Base-by-base conservation (phyloP, 2,888 invertebrate genomes). In the Platycheirus albimanus region DNA sequence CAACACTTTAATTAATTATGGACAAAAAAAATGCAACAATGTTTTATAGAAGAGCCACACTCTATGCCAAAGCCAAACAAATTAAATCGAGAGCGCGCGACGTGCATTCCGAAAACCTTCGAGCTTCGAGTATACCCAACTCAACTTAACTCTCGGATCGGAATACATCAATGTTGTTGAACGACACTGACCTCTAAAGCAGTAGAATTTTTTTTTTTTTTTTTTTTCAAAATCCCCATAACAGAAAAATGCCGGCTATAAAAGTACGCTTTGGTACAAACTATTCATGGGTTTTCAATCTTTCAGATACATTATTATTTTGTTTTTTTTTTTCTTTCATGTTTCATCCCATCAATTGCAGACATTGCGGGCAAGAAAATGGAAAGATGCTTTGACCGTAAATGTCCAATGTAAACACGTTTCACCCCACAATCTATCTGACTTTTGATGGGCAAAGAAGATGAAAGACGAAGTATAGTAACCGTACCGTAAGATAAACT, bases 361-460 rank as follows among this genome's bases (percentile, higher is more conserved):
- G 66, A 15, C 47, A 61, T 61, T 45, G 45, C 61, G 45, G 61
- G 45, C n/a, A 61, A 30, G 41, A 24, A 17, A 30, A 45, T 33
- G 61, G 47, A 38, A 49, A 45, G 71, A 66, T 63, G 71, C 61
- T 45, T 71, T 76, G 77, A 67, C 71, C 81, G 54, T 81, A 81
- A 75, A 63, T 81, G 71, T 66, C 33, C 76, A 64, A 67, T 63
- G 67, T 61, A 61, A 77, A 72, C 77, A 76, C 58, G 70, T 76
- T 71, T 61, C 66, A 47, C 76, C 67, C 47, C 80, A 66, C 64
- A 36, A 38, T 15, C 8, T 36, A 13, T 28, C 36, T 69, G 36
- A 36, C 33, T 69, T 30, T 10, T 30, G 28, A 56, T 38, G 24
- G 15, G 19, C 56, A 24, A 41, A 54, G 54, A 36, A 54, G 36